Evolutionary conservation across 2,888 invertebrate genomes (phyloP), one percentile per base, ranked within the genome.

Genomic region (Eremobia ochroleuca): DNA sequence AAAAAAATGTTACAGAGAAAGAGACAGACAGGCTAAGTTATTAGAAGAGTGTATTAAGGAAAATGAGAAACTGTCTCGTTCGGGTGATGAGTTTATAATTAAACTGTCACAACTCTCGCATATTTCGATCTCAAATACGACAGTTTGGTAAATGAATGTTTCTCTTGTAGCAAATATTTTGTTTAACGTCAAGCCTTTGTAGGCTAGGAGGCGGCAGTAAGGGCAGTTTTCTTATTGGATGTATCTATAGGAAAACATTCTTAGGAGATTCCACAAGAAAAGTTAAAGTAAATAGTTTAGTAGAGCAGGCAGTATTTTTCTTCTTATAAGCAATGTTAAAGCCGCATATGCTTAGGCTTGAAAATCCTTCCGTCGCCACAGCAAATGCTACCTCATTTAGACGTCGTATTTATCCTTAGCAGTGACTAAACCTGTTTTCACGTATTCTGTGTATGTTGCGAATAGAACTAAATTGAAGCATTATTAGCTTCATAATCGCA

Each of bases 131-230:
- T 79, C 72, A 67, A 81, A 84, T 72, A 72, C 55, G 84, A 79
- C 81, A 81, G 72, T 81, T 81, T 84, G 80, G 55, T 81, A 81
- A 81, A 81, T 81, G 79, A 67, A 72, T 79, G 81, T 80, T 83
- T 72, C 55, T 55, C n/a, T 13, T 72, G 55, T 62, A 84, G 81
- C 67, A 49, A 84, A 84, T 66, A 80, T 79, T 81, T 79, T 79
- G 66, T 67, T 5, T 25, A 72, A 55, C 21, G 28, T 79, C 18
- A 61, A 55, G 31, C 21, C 34, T 71, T 37, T 18, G n/a, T 25
- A n/a, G 21, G 13, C 21, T 34, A 11, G 49, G 28, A 18, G 6
- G 4, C 1, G 28, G 15, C 46, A 75, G 62, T 46, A 0, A 11
- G 21, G 34, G 8, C 8, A 49, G 31, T 49, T 37, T 46, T n/a